A percentile compares a stretch with the other conserved stretches of the same genome.
Conservation (phyloP, 2,797 vertebrate species). For the Parauchenoglanis punctatus region DNA sequence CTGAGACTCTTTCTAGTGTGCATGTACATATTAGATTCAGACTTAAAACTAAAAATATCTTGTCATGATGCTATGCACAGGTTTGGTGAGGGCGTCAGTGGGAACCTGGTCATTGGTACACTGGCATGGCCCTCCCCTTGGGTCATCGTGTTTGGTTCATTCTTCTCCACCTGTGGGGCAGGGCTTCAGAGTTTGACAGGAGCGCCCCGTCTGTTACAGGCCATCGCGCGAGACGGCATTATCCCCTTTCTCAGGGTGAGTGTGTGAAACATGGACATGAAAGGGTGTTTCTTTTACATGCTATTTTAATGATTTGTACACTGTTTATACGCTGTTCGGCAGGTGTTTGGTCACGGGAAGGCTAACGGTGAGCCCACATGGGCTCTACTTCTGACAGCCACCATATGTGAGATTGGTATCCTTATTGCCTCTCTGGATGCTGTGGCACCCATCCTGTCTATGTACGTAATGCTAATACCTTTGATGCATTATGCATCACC, state of each 20-base stretch:
- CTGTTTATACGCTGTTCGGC: constrained; percentile 16
- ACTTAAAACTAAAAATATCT: background rate
- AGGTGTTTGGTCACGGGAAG: constrained; percentile 98
- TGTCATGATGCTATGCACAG: constrained; percentile 64
- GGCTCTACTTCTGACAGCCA: constrained; percentile 92
- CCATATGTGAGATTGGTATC: constrained; percentile 98
- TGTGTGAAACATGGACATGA: constrained; percentile 6
- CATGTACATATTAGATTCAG: background rate
- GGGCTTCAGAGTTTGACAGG: constrained; percentile 97
- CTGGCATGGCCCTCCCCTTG: constrained; percentile 94
- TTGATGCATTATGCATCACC: background rate
- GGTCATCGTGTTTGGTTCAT: constrained; percentile 98
- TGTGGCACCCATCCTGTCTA: constrained; percentile 97
- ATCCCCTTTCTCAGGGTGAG: constrained; percentile 95
- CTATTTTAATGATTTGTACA: background rate
- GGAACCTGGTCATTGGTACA: constrained; percentile 96
- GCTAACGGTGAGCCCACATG: constrained; percentile 96
- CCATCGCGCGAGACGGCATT: constrained; percentile 92
- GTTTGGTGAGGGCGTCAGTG: constrained; percentile 93
- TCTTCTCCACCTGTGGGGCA: constrained; percentile 95
- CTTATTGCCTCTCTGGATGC: constrained; percentile 96
- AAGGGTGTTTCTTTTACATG: background rate
- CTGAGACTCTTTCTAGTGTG: background rate
- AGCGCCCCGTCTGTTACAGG: constrained; percentile 94
- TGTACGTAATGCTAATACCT: constrained; percentile 76